Percentiles rank a stretch among this genome's conserved stretches.
Evolutionary conservation across 2,113 vertebrate genomes (phyloP).

Genomic region (Pholis gunnellus): DNA sequence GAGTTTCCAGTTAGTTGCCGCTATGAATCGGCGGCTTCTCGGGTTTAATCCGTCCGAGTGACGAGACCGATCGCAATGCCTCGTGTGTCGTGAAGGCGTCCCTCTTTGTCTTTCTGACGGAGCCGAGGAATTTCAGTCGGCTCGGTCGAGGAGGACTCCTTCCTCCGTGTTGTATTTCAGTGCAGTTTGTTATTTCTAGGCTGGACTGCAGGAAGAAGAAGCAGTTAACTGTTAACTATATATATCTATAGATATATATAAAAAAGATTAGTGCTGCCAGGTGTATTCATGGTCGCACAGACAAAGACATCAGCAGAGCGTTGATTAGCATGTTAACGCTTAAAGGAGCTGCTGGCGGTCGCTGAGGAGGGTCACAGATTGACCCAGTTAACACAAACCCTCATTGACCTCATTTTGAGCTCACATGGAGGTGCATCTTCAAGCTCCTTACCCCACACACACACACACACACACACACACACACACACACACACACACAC

Average conservation of each 20-base stretch:
- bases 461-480: conserved; percentile 7
- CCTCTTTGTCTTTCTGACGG: conserved; percentile 35
- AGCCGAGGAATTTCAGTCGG: conserved; percentile 60
- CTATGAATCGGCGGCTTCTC: conserved; percentile 2
- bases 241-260: no score
- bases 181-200: conserved; percentile 40
- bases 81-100: conserved; percentile 15
- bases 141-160: conserved; percentile 20
- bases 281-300: not conserved
- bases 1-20: not conserved
- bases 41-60: conserved; percentile 3
- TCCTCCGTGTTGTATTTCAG: conserved; percentile 57
- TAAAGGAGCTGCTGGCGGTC: conserved; percentile 23
- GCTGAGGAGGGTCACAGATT: conserved; percentile 51
- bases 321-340: conserved; percentile 27
- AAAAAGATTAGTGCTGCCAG: not conserved
- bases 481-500: conserved; percentile 1
- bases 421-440: conserved; percentile 21
- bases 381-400: conserved; percentile 65
- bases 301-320: not conserved
- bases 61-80: conserved; percentile 22
- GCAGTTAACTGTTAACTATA: not conserved
- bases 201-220: not conserved
- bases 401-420: conserved; percentile 54
- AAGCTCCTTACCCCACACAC: conserved; percentile 2